phyloP scores from a whole-genome alignment of 2,113 vertebrate genomes.

The Sphaerodactylus townsendi region DNA sequence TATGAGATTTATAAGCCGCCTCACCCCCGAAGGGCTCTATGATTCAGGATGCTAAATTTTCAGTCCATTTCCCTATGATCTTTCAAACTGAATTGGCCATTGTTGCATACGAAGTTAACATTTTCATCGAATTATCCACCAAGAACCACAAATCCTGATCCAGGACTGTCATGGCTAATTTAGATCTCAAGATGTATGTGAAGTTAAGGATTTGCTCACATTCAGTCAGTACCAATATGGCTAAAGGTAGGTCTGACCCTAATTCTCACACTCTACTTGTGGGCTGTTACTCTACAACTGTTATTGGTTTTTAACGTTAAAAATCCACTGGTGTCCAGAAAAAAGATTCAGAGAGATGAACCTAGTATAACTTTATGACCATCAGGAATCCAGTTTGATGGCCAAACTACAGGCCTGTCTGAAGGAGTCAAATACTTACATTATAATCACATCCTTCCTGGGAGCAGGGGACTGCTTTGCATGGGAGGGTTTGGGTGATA shows the following conservation, averaged over 20 bases:
- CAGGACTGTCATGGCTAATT: no score
- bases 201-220: not conserved
- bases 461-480: slow-evolving; percentile 24
- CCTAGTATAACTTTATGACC: not conserved
- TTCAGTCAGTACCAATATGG: not conserved
- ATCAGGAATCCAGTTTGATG: not conserved
- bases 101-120: no score
- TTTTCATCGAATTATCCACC: no score
- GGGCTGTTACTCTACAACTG: not conserved
- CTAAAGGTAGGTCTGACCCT: not conserved
- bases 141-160: no score
- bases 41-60: no score
- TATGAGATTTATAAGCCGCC: no score
- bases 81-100: no score
- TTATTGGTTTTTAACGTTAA: not conserved
- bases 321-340: not conserved
- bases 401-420: not conserved
- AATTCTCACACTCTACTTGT: not conserved
- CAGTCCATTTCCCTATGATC: no score
- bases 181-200: no score
- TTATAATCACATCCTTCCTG: slow-evolving; percentile 49
- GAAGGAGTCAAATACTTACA: slow-evolving; percentile 58
- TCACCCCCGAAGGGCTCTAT: no score
- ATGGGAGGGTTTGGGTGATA: slow-evolving; percentile 17
- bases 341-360: not conserved